Conservation (phyloP, 2,113 vertebrate species). For the Nycticorax nycticorax region DNA sequence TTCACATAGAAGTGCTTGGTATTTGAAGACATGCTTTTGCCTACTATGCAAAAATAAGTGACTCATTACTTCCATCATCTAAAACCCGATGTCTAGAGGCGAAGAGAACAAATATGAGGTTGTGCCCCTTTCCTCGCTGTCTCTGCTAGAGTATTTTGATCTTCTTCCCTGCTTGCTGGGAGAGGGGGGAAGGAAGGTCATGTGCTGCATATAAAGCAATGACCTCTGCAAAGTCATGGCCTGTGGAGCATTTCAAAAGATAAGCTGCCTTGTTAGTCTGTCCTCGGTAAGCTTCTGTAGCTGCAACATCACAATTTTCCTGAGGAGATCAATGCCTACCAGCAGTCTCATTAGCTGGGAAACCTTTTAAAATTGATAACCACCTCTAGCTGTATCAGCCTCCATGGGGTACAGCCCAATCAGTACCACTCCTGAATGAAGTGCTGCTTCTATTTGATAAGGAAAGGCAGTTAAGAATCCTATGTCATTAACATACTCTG, state of each 20-base stretch:
- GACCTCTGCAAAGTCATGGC: slow-evolving; percentile 2
- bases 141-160: background rate
- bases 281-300: background rate
- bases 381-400: background rate
- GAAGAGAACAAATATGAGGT: background rate
- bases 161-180: background rate
- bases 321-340: slow-evolving; percentile 29
- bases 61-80: background rate
- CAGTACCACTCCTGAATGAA: background rate
- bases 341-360: slow-evolving; percentile 35
- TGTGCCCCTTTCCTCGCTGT: background rate
- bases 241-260: background rate
- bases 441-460: background rate
- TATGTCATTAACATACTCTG: background rate
- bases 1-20: background rate
- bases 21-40: background rate
- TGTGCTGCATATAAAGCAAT: background rate
- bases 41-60: background rate
- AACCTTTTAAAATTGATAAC: slow-evolving; percentile 42
- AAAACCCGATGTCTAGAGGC: background rate
- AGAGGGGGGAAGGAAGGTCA: background rate
- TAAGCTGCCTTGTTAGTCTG: slow-evolving; percentile 18
- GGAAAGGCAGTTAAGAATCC: background rate
- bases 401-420: background rate
- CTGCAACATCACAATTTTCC: slow-evolving; percentile 16